phyloP scores from a whole-genome alignment of 2,113 vertebrate genomes.

The Pongo pygmaeus region DNA sequence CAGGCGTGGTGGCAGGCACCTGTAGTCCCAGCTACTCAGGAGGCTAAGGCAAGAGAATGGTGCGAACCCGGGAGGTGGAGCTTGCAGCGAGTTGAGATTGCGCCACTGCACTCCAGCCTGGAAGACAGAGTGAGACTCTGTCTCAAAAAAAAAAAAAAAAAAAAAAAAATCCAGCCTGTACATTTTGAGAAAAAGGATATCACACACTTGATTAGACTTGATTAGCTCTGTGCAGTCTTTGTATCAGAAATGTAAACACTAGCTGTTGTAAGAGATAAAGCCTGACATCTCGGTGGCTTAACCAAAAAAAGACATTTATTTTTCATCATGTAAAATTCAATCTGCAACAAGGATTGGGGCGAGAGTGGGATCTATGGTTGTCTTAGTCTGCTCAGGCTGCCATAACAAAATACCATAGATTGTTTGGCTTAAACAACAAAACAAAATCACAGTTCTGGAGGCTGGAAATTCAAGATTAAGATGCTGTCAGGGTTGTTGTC shows the following conservation, averaged over 20 bases:
- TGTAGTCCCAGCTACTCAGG: too few species aligned
- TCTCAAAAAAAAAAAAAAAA: too few species aligned
- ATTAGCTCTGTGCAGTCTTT: slow-evolving; percentile 32
- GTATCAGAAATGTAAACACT: slow-evolving; percentile 35
- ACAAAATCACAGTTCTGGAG: background rate
- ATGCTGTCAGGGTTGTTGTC: background rate
- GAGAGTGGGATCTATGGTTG: background rate
- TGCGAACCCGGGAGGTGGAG: too few species aligned
- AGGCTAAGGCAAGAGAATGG: too few species aligned
- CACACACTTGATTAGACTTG: slow-evolving; percentile 28
- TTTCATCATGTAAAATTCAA: background rate
- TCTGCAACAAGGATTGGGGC: background rate
- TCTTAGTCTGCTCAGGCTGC: background rate
- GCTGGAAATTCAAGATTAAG: background rate
- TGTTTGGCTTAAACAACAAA: background rate
- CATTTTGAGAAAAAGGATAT: slow-evolving; percentile 3
- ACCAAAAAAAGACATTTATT: background rate
- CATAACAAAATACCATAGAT: background rate
- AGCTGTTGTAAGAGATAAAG: slow-evolving; percentile 40
- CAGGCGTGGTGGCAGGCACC: rapidly evolving
- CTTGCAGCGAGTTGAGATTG: too few species aligned
- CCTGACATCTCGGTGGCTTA: slow-evolving; percentile 18
- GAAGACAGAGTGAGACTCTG: too few species aligned
- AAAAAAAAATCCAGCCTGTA: background rate
- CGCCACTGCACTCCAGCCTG: too few species aligned